These are phyloP conservation scores for Corvus moneduloides DNA, from an alignment of 2,113 vertebrate species.

Conservation along the genomic window DNA sequence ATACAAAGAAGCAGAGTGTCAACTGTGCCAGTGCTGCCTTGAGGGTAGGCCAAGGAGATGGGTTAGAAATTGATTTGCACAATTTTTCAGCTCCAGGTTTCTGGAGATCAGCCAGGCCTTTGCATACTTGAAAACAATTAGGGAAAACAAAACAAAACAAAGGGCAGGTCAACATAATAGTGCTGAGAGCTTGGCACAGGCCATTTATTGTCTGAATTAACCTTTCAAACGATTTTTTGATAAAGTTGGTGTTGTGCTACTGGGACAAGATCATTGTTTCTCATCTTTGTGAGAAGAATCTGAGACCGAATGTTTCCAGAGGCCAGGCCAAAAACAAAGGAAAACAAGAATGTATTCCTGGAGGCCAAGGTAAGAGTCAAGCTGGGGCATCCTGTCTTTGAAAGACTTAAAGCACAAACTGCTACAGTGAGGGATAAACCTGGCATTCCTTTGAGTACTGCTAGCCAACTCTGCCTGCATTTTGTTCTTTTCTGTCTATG, in stretches of 20 bases:
- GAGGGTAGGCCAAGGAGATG: neutral
- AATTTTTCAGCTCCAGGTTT: neutral
- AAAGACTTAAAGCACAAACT: neutral
- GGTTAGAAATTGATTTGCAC: neutral
- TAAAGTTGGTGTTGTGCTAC: neutral
- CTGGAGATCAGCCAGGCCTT: conserved; percentile 13
- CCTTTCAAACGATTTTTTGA: conserved; percentile 14
- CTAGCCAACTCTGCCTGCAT: neutral
- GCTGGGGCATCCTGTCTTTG: neutral
- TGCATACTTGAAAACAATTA: conserved; percentile 19
- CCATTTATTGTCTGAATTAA: neutral
- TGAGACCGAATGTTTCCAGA: neutral
- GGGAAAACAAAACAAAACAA: conserved; percentile 19
- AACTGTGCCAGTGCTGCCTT: neutral
- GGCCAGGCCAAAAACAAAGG: neutral
- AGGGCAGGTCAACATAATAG: neutral
- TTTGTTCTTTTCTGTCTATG: neutral
- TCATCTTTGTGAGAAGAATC: neutral
- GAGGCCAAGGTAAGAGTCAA: conserved; percentile 18
- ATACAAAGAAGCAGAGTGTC: neutral
- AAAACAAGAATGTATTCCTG: neutral
- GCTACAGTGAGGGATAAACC: neutral
- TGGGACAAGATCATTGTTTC: neutral
- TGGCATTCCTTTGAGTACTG: neutral
- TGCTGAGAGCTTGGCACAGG: neutral